Conservation (phyloP, 2,797 vertebrate genomes). For the Balearica regulorum region DNA sequence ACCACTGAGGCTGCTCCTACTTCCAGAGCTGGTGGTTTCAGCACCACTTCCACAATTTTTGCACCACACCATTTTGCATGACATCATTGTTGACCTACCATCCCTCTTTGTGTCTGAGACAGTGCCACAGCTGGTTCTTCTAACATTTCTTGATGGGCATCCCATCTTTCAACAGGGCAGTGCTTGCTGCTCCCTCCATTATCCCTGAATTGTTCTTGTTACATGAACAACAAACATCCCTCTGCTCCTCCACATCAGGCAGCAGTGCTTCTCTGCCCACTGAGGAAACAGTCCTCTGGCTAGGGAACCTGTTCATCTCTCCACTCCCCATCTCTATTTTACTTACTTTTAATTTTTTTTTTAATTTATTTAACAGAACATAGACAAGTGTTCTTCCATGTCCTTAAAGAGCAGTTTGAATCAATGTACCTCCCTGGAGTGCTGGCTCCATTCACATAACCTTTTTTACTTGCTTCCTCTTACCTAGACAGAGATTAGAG, state of each 20-base stretch:
- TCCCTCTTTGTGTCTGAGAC: not conserved
- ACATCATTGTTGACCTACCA: not conserved
- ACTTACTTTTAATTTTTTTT: not conserved
- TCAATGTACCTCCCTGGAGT: not conserved
- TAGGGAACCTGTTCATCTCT: not conserved
- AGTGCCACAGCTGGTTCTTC: not conserved
- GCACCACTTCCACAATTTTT: not conserved
- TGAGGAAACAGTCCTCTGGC: not conserved
- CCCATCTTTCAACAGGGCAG: not conserved
- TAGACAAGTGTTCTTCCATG: not conserved
- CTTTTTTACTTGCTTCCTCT: not conserved
- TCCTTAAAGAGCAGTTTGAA: not conserved
- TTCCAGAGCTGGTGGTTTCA: not conserved
- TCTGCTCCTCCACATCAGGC: not conserved
- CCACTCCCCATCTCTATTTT: not conserved
- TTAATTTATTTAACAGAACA: not conserved
- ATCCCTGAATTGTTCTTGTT: not conserved
- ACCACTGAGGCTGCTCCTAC: not conserved
- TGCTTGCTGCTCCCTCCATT: not conserved
- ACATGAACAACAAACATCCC: fast-evolving
- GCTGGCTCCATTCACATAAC: not conserved
- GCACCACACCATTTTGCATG: not conserved
- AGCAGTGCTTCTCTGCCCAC: not conserved
- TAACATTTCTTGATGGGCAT: not conserved
- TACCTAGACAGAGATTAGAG: not conserved